Conservation (phyloP, 2,113 vertebrate species). For the Herpailurus yagouaroundi region DNA sequence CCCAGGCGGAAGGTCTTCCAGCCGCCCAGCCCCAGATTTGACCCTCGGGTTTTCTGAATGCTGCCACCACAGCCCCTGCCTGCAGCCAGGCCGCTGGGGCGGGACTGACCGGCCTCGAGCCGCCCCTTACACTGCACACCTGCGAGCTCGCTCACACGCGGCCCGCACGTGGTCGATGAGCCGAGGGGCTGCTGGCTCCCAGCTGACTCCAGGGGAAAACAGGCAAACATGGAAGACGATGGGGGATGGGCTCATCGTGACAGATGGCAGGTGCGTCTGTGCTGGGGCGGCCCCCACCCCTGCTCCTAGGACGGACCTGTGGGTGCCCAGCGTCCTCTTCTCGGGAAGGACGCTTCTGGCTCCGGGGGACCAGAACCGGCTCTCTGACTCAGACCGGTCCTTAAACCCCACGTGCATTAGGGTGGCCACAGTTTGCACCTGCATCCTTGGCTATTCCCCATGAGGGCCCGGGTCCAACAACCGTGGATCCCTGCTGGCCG, state of each 20-base stretch:
- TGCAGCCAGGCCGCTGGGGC: background rate
- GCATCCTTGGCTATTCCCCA: background rate
- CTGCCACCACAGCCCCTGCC: background rate
- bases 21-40: background rate
- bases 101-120: background rate
- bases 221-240: rapidly evolving
- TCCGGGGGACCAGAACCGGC: background rate
- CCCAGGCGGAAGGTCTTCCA: background rate
- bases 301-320: background rate
- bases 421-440: background rate
- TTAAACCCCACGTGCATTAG: background rate
- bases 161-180: rapidly evolving
- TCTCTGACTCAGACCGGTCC: background rate
- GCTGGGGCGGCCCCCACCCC: background rate
- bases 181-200: background rate
- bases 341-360: background rate
- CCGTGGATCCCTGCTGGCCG: background rate
- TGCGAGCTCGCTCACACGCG: rapidly evolving
- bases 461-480: background rate
- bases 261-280: background rate
- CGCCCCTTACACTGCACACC: background rate
- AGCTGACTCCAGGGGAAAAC: background rate
- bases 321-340: background rate
- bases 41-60: background rate
- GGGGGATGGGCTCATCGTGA: rapidly evolving